Evolutionary conservation across 2,888 invertebrate genomes (phyloP).

Genomic region (Coecobrya sp.): DNA sequence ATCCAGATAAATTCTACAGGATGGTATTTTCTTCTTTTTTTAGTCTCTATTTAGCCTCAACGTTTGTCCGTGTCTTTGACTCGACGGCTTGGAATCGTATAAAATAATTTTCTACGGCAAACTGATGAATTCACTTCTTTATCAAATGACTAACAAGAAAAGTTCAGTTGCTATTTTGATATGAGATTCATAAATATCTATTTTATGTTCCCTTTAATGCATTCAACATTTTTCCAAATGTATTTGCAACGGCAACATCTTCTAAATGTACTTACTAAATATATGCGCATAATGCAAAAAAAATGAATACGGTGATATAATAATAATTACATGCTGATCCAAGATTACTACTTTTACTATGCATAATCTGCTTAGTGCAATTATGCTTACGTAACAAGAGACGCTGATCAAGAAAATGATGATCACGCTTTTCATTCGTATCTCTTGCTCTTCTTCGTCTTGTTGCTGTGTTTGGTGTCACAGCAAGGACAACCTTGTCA

Average conservation of each 20-base stretch:
- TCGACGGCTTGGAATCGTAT: conserved; percentile 45
- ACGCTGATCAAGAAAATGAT: conserved; percentile 18
- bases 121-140: conserved; percentile 65
- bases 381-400: background rate
- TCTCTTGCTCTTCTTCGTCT: background rate
- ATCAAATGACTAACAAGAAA: conserved; percentile 42
- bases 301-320: too few relatives aligned
- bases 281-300: too few relatives aligned
- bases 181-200: background rate
- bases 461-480: conserved; percentile 53
- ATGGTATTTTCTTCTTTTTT: too few relatives aligned
- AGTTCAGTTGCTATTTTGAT: conserved; percentile 52
- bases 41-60: too few relatives aligned
- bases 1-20: too few relatives aligned
- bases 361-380: background rate
- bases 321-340: too few relatives aligned
- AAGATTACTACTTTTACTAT: background rate
- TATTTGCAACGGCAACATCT: too few relatives aligned
- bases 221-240: background rate
- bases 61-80: too few relatives aligned
- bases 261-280: too few relatives aligned
- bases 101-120: conserved; percentile 31
- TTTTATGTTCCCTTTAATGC: background rate
- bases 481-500: conserved; percentile 72
- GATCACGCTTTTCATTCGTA: conserved; percentile 48